These are phyloP conservation scores for Mesochorus sp. DNA, from an alignment of 2,888 invertebrate genomes.

Conservation along the genomic window DNA sequence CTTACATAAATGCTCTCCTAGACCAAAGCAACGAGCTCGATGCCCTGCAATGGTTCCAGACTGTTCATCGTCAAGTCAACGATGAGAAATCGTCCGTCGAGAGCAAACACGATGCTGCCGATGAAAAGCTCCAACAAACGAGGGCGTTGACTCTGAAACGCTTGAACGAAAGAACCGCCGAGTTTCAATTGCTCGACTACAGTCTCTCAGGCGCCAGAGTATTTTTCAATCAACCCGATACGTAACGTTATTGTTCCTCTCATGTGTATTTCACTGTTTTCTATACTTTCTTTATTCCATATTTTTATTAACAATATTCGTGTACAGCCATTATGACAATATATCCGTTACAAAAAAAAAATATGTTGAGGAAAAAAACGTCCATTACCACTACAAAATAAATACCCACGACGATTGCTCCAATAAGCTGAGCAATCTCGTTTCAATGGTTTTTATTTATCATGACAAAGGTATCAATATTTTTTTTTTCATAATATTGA, in stretches of 20 bases:
- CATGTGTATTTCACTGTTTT: neutral
- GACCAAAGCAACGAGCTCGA: slow-evolving; percentile 94
- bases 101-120: slow-evolving; percentile 84
- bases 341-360: slow-evolving; percentile 40
- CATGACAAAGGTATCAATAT: slow-evolving; percentile 46
- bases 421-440: neutral
- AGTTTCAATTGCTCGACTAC: slow-evolving; percentile 95
- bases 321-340: slow-evolving; percentile 49
- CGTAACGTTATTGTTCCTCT: slow-evolving; percentile 21
- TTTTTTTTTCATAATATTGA: slow-evolving; percentile 19
- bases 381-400: neutral
- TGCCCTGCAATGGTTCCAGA: slow-evolving; percentile 97
- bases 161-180: slow-evolving; percentile 84
- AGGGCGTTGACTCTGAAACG: slow-evolving; percentile 94
- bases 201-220: slow-evolving; percentile 97
- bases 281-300: slow-evolving; percentile 11
- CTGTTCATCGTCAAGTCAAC: slow-evolving; percentile 89
- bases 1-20: slow-evolving; percentile 95
- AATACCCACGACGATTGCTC: neutral
- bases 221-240: slow-evolving; percentile 89
- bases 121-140: slow-evolving; percentile 96
- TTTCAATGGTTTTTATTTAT: slow-evolving; percentile 57
- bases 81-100: slow-evolving; percentile 86
- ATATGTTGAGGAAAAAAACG: neutral
- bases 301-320: slow-evolving; percentile 21